Evolutionary conservation across 2,113 vertebrate genomes (phyloP).

Genomic region (Onychostruthus taczanowskii): DNA sequence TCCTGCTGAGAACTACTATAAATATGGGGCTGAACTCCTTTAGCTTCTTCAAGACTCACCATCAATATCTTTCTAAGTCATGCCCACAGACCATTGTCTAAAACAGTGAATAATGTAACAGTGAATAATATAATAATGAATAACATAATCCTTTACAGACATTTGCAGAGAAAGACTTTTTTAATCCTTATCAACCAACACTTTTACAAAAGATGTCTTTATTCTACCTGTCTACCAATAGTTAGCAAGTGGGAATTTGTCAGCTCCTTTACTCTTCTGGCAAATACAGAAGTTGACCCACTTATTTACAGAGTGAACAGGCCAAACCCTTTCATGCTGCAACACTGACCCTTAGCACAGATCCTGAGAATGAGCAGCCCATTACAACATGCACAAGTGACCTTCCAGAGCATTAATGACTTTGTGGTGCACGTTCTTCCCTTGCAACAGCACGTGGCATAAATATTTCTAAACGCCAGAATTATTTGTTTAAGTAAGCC

Average conservation of each 20-base stretch:
- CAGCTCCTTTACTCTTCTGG: background rate
- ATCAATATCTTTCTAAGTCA: background rate
- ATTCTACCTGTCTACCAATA: background rate
- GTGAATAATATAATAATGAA: background rate
- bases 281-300: slow-evolving; percentile 31
- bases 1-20: background rate
- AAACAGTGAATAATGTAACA: background rate
- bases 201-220: background rate
- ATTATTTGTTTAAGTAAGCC: background rate
- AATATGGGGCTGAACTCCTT: background rate
- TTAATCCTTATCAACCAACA: background rate
- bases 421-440: slow-evolving; percentile 49
- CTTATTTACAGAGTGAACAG: slow-evolving; percentile 54
- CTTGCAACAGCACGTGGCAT: background rate
- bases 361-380: slow-evolving; percentile 58
- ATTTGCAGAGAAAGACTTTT: background rate
- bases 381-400: slow-evolving; percentile 63
- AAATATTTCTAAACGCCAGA: slow-evolving; percentile 27
- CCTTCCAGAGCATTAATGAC: slow-evolving; percentile 67
- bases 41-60: background rate
- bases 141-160: background rate
- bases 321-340: slow-evolving; percentile 63
- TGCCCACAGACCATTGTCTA: background rate
- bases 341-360: slow-evolving; percentile 66
- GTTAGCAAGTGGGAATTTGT: background rate